Base-by-base conservation (phyloP, 2,797 vertebrate species). In the Rhabdomys pumilio region DNA sequence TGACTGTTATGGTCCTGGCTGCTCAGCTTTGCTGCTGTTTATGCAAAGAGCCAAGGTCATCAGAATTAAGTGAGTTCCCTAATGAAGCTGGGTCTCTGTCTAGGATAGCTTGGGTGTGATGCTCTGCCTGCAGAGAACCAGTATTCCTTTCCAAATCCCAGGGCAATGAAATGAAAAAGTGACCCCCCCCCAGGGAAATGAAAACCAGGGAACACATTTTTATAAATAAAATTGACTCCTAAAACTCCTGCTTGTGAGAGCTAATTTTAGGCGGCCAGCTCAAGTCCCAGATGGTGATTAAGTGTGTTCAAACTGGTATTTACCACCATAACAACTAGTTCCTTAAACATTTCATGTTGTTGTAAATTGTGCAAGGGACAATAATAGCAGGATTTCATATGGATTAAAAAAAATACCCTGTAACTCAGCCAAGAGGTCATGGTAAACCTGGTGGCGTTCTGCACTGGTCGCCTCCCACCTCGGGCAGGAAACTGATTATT, bases 261-360 rank as follows among this genome's bases (percentile, higher is more conserved):
- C 97, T 98, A 96, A 98, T 98, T 98, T 98, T 96, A 97, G 96
- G 97, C 98, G 98, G 98, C 94, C 97, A 97, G 92, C 98, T 98
- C 96, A 84, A 94, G 95, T 97, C 98, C 95, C 97, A 59, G 91
- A 96, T 98, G 96, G 97, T 98, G 98, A 98, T 98, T 98, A 98
- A 98, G 92, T 98, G 84, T 91, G 91, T 93, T 98, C 97, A 98
- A 93, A 98, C 98, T 98, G 96, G 86, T 98, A 98, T 98, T 98
- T 98, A 95, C 95, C 96, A 92, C 96, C 89, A n/a, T 98, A 98
- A 98, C 98, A 97, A 97, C 96, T 91, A 93, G 98, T 97, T 98
- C 98, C 96, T 97, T 96, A 96, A 97, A 97, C 95, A 98, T 97
- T 88, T 97, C 96, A 38, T 98, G 94, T 95, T 97, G 97, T 97